Conservation (phyloP, 1,140 invertebrate species). For the Lineus longissimus region DNA sequence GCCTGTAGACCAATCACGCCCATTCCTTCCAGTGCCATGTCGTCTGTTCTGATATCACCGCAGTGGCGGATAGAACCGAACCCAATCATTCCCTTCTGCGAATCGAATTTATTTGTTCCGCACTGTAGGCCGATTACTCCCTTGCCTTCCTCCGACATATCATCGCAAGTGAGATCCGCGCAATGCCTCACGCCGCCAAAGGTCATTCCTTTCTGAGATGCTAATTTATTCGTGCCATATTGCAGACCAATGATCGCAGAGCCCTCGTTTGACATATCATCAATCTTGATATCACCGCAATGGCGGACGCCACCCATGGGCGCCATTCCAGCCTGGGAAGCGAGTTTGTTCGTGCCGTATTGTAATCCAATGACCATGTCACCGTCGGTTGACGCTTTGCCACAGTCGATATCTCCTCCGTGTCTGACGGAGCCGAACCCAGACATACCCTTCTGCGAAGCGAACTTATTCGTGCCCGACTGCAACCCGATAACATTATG, state of each 20-base stretch:
- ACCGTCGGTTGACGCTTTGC: slow-evolving; percentile 50
- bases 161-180: slow-evolving; percentile 9
- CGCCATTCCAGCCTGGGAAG: slow-evolving; percentile 17
- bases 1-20: slow-evolving; percentile 86
- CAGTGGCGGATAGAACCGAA: slow-evolving; percentile 21
- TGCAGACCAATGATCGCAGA: slow-evolving; percentile 81
- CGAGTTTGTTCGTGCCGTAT: slow-evolving; percentile 80
- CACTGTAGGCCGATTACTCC: slow-evolving; percentile 63
- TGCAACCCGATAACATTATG: slow-evolving; percentile 84
- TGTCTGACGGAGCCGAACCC: slow-evolving; percentile 14
- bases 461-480: slow-evolving; percentile 80
- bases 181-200: slow-evolving; percentile 64
- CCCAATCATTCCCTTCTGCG: slow-evolving; percentile 24
- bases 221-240: slow-evolving; percentile 80
- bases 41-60: slow-evolving; percentile 24
- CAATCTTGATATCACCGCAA: slow-evolving; percentile 18
- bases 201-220: slow-evolving; percentile 65
- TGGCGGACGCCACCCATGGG: slow-evolving; percentile 13
- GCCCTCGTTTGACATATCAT: slow-evolving; percentile 51
- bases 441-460: slow-evolving; percentile 18
- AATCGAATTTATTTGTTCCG: slow-evolving; percentile 75
- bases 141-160: neutral
- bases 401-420: slow-evolving; percentile 19
- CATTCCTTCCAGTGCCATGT: slow-evolving; percentile 60
- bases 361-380: slow-evolving; percentile 81